A percentile compares a stretch with the other conserved stretches of the same genome.
phyloP scores from a whole-genome alignment of 2,888 invertebrate species.

The Amiota minor region DNA sequence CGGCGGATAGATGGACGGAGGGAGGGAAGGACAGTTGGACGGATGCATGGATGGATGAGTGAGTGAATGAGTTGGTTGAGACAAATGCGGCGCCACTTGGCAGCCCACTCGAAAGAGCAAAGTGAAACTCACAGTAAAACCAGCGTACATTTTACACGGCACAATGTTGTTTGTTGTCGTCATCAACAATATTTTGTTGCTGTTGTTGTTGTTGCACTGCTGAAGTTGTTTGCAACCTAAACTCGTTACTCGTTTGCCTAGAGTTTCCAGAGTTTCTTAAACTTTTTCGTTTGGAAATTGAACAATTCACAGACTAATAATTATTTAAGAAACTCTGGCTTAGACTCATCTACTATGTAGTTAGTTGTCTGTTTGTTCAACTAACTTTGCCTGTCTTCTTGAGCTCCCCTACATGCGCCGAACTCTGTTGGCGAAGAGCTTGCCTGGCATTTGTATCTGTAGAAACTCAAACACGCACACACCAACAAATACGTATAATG shows the following conservation, averaged over 20 bases:
- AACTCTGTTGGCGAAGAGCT: not conserved
- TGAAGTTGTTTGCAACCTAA: constrained; percentile 44
- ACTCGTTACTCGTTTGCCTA: constrained; percentile 11
- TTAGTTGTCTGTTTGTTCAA: constrained; percentile 9
- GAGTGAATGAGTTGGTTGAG: not conserved
- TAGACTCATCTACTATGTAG: not conserved
- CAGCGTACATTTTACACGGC: too few species aligned
- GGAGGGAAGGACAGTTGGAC: not conserved
- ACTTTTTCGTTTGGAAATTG: too few species aligned
- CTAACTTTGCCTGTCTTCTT: not conserved
- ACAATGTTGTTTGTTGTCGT: constrained; percentile 26
- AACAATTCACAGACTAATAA: too few species aligned
- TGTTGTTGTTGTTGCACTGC: constrained; percentile 33
- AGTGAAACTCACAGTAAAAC: constrained; percentile 33
- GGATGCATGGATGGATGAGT: not conserved
- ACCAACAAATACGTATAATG: too few species aligned
- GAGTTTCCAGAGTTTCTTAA: constrained; percentile 3
- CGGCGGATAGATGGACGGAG: not conserved
- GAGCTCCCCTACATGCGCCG: not conserved
- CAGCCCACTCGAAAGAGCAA: constrained; percentile 34
- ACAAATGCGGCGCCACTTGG: constrained; percentile 30
- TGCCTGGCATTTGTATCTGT: too few species aligned
- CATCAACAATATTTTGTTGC: constrained; percentile 42
- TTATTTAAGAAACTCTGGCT: too few species aligned
- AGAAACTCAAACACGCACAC: too few species aligned